Conservation (phyloP, 1,140 invertebrate genomes). For the Latrodectus geometricus region DNA sequence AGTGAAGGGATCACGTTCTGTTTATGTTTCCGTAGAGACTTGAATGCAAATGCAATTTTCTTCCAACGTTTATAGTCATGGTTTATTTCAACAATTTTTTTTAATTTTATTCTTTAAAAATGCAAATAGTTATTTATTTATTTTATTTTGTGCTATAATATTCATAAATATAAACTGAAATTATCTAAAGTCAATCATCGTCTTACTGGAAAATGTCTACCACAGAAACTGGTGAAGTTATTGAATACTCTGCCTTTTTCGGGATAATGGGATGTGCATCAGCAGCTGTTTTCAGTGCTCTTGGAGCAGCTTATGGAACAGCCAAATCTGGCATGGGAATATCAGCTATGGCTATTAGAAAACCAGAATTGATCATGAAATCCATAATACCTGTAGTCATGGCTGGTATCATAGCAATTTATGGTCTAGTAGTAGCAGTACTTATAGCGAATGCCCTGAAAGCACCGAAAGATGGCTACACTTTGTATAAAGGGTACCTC, state of each 20-base stretch:
- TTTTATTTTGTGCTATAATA: too few species aligned
- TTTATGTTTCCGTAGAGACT: too few species aligned
- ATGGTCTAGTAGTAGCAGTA: conserved; percentile 98
- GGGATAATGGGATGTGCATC: conserved; percentile 98
- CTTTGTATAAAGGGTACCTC: conserved; percentile 85
- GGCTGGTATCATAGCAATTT: conserved; percentile 99
- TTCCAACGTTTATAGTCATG: too few species aligned
- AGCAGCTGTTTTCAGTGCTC: conserved; percentile 93
- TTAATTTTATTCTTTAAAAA: too few species aligned
- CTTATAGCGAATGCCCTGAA: conserved; percentile 90
- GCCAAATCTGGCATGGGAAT: conserved; percentile 99
- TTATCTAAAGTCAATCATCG: too few species aligned
- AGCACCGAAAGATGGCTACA: conserved; percentile 30
- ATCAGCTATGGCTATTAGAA: conserved; percentile 99
- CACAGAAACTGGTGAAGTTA: conserved; percentile 70
- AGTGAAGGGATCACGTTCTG: too few species aligned
- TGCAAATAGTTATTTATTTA: too few species aligned
- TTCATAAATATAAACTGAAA: too few species aligned
- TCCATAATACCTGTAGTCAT: conserved; percentile 99
- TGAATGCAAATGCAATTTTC: too few species aligned
- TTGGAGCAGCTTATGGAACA: conserved; percentile 99
- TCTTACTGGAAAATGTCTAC: too few species aligned
- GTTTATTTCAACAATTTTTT: too few species aligned
- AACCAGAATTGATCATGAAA: conserved; percentile 99
- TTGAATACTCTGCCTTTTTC: conserved; percentile 95